Conservation (phyloP, 2,797 vertebrate species). For the Enteromius mattozi region DNA sequence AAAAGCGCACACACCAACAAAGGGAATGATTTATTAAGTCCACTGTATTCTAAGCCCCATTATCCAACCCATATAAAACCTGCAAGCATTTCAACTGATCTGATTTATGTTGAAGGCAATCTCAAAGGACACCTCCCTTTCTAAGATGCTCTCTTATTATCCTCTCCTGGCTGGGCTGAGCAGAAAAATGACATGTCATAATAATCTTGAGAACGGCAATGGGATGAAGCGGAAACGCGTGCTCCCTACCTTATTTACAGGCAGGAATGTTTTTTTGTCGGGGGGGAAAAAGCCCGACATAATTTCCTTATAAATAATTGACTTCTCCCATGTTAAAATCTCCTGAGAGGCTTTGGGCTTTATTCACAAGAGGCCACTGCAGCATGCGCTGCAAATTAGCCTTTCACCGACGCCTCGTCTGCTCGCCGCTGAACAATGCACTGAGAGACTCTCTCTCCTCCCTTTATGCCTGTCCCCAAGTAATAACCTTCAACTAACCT, state of each 20-base stretch:
- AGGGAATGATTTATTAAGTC: conserved; percentile 77
- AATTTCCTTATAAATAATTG: conserved; percentile 94
- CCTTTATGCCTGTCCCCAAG: conserved; percentile 75
- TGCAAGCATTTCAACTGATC: conserved; percentile 70
- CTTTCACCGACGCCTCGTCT: conserved; percentile 87
- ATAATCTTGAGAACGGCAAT: conserved; percentile 64
- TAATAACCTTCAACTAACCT: conserved; percentile 99
- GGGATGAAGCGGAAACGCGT: conserved; percentile 64
- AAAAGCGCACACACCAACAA: conserved; percentile 71
- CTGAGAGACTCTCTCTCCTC: conserved; percentile 73
- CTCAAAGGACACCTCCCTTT: conserved; percentile 66
- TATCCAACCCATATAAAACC: conserved; percentile 75
- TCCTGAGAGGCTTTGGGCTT: conserved; percentile 81
- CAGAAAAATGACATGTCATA: conserved; percentile 68
- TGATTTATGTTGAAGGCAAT: conserved; percentile 72
- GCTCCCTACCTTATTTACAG: conserved; percentile 73
- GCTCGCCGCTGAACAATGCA: conserved; percentile 76
- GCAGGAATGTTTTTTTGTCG: conserved; percentile 66
- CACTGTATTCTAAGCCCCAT: conserved; percentile 71
- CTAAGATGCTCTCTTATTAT: conserved; percentile 72
- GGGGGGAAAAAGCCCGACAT: conserved; percentile 69
- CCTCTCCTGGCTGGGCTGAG: conserved; percentile 63
- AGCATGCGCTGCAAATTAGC: conserved; percentile 85
- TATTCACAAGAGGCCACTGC: conserved; percentile 82
- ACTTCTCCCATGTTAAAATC: conserved; percentile 86